These are phyloP conservation scores for Ptiloglossa arizonensis DNA, from an alignment of 1,140 invertebrate genomes.

Conservation along the genomic window DNA sequence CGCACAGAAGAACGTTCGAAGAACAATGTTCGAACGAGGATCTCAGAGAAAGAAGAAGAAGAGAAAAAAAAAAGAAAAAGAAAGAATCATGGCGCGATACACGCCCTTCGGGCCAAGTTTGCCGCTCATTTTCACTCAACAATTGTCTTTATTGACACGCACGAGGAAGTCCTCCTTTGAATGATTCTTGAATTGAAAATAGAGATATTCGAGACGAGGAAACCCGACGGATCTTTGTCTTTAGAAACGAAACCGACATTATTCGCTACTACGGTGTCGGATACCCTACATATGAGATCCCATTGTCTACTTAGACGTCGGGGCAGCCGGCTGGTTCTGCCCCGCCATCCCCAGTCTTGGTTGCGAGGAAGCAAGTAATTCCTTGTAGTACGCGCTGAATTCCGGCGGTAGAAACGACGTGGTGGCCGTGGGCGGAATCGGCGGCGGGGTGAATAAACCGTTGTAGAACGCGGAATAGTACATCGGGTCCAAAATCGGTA, in stretches of 20 bases:
- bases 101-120: not conserved
- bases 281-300: constrained; percentile 64
- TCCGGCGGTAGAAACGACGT: constrained; percentile 76
- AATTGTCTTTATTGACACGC: not conserved
- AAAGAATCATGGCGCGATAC: not conserved
- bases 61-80: no score
- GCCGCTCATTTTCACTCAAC: not conserved
- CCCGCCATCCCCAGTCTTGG: constrained; percentile 76
- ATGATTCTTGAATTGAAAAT: constrained; percentile 11
- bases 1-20: not conserved
- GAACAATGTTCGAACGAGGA: not conserved
- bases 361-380: constrained; percentile 77
- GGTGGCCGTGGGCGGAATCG: constrained; percentile 65
- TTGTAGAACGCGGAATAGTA: constrained; percentile 80
- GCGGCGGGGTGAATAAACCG: constrained; percentile 75
- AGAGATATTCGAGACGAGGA: constrained; percentile 46
- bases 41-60: no score
- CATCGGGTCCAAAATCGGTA: constrained; percentile 78
- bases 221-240: constrained; percentile 59
- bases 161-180: constrained; percentile 2
- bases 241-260: constrained; percentile 41
- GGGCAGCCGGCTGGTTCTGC: constrained; percentile 75
- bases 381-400: constrained; percentile 79
- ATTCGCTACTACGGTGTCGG: constrained; percentile 42
- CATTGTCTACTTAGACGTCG: constrained; percentile 78